Evolutionary conservation across 2,888 invertebrate genomes (phyloP), one percentile per base, ranked within the genome.

Genomic region (Pterostichus niger): DNA sequence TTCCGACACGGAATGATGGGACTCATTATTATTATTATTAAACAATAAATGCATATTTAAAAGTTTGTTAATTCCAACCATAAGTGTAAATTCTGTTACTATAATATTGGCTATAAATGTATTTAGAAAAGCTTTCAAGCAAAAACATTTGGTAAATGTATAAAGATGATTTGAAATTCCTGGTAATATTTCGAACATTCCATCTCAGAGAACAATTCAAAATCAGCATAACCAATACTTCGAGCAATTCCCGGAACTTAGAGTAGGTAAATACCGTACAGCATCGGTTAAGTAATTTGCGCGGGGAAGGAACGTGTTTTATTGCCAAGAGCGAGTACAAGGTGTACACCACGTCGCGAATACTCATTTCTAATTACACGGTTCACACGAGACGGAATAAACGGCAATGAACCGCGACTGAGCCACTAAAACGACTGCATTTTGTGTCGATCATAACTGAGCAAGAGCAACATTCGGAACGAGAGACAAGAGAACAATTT

Each of bases 321-420:
- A 59, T 59, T 17, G 59, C 54, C 11, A 6, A 15, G 31, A 24
- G 59, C 31, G 31, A 40, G 40, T 40, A 40, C 40, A 1, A 59
- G 59, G 59, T 59, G 59, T 10, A 11, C 64, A 35, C 64, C 35
- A 13, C 35, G 64, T 40, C 64, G 33, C 64, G 64, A 64, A 64
- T 64, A 64, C 64, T 64, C 64, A 64, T 64, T 64, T 64, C 64
- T 64, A 64, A 64, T 64, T 64, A 64, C 35, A 64, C 64, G 35
- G 24, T 33, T 64, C 64, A 64, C 64, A 64, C 64, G 64, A 64
- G 64, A 64, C 64, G 64, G 35, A 33, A 35, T 64, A 33, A 64
- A 33, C 64, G 64, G 64, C 64, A 64, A 64, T 64, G 64, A 64
- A 64, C 64, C 64, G 64, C 35, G 64, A 35, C 64, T 64, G 40